A percentile compares a stretch with the other conserved stretches of the same genome.
These are phyloP conservation scores for Pachyramphus minor DNA, from an alignment of 2,113 vertebrate species.

Conservation along the genomic window DNA sequence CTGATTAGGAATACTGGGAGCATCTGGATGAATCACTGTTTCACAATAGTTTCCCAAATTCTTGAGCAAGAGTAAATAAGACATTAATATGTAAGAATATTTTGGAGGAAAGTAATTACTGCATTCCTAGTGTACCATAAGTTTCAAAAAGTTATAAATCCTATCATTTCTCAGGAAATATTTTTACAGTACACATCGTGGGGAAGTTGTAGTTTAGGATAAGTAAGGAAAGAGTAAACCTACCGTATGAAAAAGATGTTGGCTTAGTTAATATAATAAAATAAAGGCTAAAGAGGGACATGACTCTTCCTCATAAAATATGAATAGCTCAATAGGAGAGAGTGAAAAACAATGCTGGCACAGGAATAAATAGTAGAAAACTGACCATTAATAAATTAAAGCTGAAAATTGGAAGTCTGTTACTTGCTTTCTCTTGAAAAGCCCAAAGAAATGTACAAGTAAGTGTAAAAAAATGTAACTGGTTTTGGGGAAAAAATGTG, in stretches of 20 bases:
- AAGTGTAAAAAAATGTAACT: not conserved
- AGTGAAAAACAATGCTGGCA: constrained; percentile 19
- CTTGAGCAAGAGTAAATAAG: not conserved
- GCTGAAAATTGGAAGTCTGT: not conserved
- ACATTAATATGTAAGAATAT: not conserved
- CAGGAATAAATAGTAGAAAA: not conserved
- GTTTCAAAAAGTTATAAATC: not conserved
- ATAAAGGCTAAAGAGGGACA: not conserved
- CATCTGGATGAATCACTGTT: not conserved
- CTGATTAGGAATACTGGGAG: not conserved
- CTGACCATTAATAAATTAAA: not conserved
- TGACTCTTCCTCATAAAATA: not conserved
- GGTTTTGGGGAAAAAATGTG: fast-evolving
- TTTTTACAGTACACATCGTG: not conserved
- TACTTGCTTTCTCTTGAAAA: not conserved
- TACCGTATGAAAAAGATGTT: not conserved
- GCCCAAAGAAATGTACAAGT: not conserved
- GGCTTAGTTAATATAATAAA: not conserved
- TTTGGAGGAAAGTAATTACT: not conserved
- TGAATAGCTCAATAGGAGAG: not conserved
- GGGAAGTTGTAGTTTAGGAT: not conserved
- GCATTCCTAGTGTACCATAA: not conserved
- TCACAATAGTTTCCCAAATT: not conserved
- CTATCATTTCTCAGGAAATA: not conserved
- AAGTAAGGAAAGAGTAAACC: not conserved